Percentiles rank a stretch among this genome's conserved stretches.
Conservation (phyloP, 1,140 invertebrate genomes). For the Pseudomyrmex gracilis region DNA sequence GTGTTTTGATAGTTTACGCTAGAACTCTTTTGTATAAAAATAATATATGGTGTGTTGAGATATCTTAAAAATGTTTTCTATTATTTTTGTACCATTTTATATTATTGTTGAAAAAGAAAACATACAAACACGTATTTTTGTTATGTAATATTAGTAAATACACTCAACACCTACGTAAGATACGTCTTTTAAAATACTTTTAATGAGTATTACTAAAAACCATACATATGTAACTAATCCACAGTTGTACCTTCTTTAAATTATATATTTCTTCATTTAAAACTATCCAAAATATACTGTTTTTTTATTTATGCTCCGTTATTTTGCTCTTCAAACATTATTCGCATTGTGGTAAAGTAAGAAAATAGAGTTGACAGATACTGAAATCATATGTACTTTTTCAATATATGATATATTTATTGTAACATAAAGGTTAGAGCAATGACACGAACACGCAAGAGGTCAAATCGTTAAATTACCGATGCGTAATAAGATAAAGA, state of each 20-base stretch:
- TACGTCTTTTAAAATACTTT: no score
- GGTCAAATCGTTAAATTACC: conserved; percentile 24
- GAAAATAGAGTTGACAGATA: conserved; percentile 51
- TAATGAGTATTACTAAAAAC: no score
- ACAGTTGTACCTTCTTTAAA: background rate
- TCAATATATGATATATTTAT: background rate
- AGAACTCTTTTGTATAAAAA: no score
- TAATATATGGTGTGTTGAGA: no score
- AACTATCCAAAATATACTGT: background rate
- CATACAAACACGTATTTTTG: no score
- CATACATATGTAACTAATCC: background rate
- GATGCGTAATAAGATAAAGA: conserved; percentile 69
- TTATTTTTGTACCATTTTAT: no score
- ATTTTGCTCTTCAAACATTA: conserved; percentile 7
- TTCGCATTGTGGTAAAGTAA: conserved; percentile 44
- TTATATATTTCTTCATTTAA: background rate
- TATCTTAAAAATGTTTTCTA: no score
- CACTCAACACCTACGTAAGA: no score
- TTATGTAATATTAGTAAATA: no score
- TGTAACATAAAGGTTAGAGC: background rate
- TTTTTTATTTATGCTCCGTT: background rate
- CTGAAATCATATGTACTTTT: background rate
- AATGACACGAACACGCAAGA: background rate
- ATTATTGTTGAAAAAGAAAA: no score
- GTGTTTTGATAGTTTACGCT: no score